Percentiles rank a stretch among this genome's conserved stretches.
Conservation (phyloP, 1,140 invertebrate species). For the Zaprionus gabonicus region DNA sequence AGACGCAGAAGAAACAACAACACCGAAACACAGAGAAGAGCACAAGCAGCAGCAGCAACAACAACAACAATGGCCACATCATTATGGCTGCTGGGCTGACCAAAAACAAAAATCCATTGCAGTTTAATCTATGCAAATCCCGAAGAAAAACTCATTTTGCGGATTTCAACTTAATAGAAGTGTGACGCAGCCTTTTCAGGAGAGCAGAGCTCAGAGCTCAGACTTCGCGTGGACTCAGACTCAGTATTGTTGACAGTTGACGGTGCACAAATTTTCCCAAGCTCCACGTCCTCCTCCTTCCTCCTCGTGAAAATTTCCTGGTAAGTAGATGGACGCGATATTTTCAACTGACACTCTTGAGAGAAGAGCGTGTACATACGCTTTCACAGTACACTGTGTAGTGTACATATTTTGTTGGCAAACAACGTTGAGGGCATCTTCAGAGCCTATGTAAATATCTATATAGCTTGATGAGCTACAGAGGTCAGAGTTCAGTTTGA, state of each 20-base stretch:
- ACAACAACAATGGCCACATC: slow-evolving; percentile 42
- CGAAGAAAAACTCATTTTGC: slow-evolving; percentile 75
- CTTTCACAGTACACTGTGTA: not conserved
- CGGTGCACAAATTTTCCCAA: slow-evolving; percentile 1
- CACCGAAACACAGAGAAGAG: slow-evolving; percentile 24
- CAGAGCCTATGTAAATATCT: not conserved
- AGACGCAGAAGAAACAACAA: slow-evolving; percentile 37
- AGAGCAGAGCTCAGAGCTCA: not conserved
- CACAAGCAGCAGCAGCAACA: slow-evolving; percentile 9
- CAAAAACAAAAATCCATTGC: slow-evolving; percentile 57
- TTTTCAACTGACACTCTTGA: not conserved
- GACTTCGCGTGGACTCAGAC: not conserved
- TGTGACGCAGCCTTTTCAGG: slow-evolving; percentile 44
- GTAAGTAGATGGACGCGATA: slow-evolving; percentile 29
- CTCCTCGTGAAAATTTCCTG: slow-evolving; percentile 49
- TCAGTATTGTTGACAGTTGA: slow-evolving; percentile 22
- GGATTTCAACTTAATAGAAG: slow-evolving; percentile 75
- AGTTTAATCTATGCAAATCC: slow-evolving; percentile 79
- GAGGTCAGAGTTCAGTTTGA: not conserved
- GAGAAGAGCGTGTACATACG: not conserved
- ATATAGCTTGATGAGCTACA: slow-evolving; percentile 1
- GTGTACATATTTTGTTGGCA: not conserved
- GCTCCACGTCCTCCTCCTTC: not conserved
- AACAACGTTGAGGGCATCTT: not conserved
- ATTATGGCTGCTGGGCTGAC: slow-evolving; percentile 39